Conservation (phyloP, 2,797 vertebrate species). For the Rhinoraja longicauda region DNA sequence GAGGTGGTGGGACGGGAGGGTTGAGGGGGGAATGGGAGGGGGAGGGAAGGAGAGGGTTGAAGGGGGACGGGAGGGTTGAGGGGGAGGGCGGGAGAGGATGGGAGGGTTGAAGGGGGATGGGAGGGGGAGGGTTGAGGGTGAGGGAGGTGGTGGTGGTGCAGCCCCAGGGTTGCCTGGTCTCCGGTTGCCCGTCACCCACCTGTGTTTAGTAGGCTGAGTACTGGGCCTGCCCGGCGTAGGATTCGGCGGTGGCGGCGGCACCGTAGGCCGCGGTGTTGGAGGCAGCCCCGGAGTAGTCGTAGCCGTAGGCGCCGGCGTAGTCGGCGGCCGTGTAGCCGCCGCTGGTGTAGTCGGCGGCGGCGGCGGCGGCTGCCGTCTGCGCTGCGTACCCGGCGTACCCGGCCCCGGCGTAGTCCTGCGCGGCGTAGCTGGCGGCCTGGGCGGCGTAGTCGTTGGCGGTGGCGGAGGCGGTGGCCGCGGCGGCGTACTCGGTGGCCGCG, state of each 20-base stretch:
- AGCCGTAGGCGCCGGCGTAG: not conserved
- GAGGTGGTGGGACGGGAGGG: no score
- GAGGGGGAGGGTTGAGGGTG: no score
- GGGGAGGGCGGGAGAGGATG: no score
- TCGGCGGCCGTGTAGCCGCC: not conserved
- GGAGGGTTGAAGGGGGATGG: no score
- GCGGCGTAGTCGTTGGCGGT: not conserved
- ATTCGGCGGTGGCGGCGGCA: not conserved
- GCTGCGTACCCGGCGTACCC: not conserved
- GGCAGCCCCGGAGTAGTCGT: not conserved
- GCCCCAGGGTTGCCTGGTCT: no score
- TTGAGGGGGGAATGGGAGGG: no score
- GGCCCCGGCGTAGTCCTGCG: not conserved
- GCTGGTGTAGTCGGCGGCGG: not conserved
- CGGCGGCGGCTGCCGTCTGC: not conserved
- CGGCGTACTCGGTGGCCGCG: not conserved
- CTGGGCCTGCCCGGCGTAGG: not conserved
- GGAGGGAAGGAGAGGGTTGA: no score
- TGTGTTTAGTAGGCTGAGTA: constrained; percentile 7
- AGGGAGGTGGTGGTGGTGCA: no score
- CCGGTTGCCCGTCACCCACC: not conserved
- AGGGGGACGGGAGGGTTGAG: no score
- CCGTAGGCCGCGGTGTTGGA: not conserved
- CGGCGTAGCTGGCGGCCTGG: not conserved
- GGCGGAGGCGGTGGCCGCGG: not conserved